phyloP scores from a whole-genome alignment of 2,888 invertebrate genomes.

The Stegophylla sp. region DNA sequence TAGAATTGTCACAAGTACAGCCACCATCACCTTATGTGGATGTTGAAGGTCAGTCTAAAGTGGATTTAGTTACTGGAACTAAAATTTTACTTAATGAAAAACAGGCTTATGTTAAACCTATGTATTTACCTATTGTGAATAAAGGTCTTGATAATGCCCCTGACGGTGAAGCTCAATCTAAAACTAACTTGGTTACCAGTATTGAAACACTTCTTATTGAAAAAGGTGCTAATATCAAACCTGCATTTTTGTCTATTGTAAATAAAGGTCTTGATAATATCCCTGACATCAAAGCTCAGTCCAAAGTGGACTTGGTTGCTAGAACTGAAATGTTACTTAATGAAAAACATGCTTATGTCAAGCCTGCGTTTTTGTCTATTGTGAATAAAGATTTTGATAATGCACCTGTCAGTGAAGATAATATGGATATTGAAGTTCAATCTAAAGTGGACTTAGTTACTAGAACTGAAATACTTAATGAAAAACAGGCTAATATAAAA shows the following conservation, averaged over 20 bases:
- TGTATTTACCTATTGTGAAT: conserved; percentile 63
- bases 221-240: conserved; percentile 72
- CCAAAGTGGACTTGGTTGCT: conserved; percentile 66
- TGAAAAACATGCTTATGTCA: conserved; percentile 75
- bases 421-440: conserved; percentile 50
- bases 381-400: conserved; percentile 59
- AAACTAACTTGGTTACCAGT: conserved; percentile 69
- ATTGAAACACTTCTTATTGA: conserved; percentile 90
- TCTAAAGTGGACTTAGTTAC: conserved; percentile 65
- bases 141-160: no score
- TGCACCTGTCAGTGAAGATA: conserved; percentile 5
- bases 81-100: conserved; percentile 85
- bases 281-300: no score
- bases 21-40: conserved; percentile 23
- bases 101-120: conserved; percentile 70
- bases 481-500: no score
- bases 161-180: no score
- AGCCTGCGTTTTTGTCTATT: conserved; percentile 63
- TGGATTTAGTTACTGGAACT: conserved; percentile 73
- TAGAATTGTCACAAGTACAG: conserved; percentile 27
- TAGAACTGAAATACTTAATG: no score
- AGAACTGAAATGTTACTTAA: conserved; percentile 90
- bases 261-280: conserved; percentile 43
- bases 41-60: background rate
- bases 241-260: conserved; percentile 63